These are phyloP conservation scores for Sylvilagus bachmani DNA, from an alignment of 2,113 vertebrate genomes.

Conservation along the genomic window DNA sequence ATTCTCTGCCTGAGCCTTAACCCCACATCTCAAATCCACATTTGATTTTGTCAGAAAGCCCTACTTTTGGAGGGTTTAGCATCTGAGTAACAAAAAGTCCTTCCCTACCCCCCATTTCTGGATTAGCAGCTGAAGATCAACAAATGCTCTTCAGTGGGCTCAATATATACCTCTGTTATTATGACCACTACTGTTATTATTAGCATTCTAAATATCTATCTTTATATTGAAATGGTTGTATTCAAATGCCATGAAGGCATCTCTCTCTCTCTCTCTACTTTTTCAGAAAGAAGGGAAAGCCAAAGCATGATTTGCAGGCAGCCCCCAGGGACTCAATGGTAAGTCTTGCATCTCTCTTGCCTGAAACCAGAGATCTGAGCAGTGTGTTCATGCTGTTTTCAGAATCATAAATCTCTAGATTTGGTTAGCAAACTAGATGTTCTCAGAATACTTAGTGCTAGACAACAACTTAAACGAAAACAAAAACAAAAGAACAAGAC, in stretches of 20 bases:
- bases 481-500: not conserved
- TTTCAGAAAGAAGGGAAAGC: not conserved
- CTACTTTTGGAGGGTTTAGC: not conserved
- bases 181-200: not conserved
- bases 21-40: not conserved
- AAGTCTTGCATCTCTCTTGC: not conserved
- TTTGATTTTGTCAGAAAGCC: not conserved
- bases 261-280: not conserved
- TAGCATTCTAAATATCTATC: not conserved
- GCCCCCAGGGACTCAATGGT: rapidly evolving
- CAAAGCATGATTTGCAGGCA: not conserved
- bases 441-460: not conserved
- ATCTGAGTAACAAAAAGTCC: not conserved
- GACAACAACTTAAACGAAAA: not conserved
- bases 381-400: not conserved
- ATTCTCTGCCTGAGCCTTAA: not conserved
- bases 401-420: not conserved
- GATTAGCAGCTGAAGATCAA: not conserved
- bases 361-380: not conserved
- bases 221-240: not conserved
- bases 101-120: not conserved
- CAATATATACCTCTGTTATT: not conserved
- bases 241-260: not conserved
- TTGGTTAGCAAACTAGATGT: not conserved
- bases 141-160: not conserved